phyloP scores from a whole-genome alignment of 2,797 vertebrate genomes.

The Geotrypetes seraphini region DNA sequence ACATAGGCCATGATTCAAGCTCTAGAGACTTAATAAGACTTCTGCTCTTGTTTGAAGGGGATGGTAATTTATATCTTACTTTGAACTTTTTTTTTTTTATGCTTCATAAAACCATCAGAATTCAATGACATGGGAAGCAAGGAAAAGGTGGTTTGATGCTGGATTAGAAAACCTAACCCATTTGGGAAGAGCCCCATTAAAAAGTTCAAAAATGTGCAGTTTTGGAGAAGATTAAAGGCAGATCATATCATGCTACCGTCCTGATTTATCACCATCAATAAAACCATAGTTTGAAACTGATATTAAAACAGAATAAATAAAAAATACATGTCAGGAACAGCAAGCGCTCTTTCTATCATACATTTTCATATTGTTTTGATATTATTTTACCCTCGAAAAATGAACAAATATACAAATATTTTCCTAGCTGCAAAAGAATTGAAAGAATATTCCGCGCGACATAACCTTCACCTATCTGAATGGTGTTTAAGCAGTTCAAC shows the following conservation, averaged over 20 bases:
- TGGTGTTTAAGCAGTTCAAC: conserved; percentile 5
- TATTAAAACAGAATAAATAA: conserved; percentile 51
- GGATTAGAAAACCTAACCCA: conserved; percentile 62
- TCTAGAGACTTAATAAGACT: conserved; percentile 66
- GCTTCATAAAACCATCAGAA: conserved; percentile 60
- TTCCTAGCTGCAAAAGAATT: conserved; percentile 28
- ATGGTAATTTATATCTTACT: conserved; percentile 67
- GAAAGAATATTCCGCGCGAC: conserved; percentile 35
- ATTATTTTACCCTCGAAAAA: conserved; percentile 34
- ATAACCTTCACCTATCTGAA: too few relatives aligned
- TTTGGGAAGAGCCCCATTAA: conserved; percentile 53
- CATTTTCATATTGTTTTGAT: conserved; percentile 34
- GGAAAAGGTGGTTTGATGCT: conserved; percentile 62
- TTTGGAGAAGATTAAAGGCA: conserved; percentile 61
- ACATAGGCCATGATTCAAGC: conserved; percentile 68
- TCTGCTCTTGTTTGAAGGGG: conserved; percentile 60
- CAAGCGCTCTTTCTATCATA: conserved; percentile 49
- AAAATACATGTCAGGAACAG: conserved; percentile 51
- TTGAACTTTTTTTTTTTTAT: conserved; percentile 52
- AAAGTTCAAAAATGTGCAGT: conserved; percentile 59
- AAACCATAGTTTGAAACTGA: conserved; percentile 50
- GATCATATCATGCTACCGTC: too few relatives aligned
- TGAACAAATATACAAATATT: conserved; percentile 28
- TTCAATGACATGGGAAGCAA: conserved; percentile 53
- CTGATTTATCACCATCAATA: conserved; percentile 55